Conservation (phyloP, 2,113 vertebrate genomes). For the Acrocephalus arundinaceus region DNA sequence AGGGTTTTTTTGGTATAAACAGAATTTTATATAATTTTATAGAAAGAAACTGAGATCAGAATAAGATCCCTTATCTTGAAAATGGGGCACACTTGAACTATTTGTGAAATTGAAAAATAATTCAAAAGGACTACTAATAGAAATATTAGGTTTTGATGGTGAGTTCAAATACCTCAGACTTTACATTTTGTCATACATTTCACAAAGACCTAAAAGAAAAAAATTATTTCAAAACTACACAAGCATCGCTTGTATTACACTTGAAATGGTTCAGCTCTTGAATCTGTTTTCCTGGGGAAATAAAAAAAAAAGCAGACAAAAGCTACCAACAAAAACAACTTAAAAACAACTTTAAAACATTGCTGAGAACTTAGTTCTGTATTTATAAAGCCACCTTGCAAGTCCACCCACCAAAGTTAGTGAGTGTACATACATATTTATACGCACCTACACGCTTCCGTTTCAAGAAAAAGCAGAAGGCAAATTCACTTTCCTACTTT, state of each 20-base stretch:
- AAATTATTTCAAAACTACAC: background rate
- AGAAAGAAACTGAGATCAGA: background rate
- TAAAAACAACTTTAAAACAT: background rate
- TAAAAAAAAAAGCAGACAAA: background rate
- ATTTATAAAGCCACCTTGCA: constrained; percentile 25
- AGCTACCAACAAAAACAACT: background rate
- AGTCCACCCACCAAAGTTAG: constrained; percentile 3
- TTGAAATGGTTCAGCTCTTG: background rate
- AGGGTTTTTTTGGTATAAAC: background rate
- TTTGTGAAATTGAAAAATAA: background rate
- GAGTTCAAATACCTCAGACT: background rate
- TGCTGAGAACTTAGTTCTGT: background rate
- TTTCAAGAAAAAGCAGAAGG: background rate
- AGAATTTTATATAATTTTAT: background rate
- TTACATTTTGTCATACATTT: background rate
- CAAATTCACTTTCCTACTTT: background rate
- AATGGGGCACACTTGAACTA: background rate
- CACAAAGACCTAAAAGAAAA: background rate
- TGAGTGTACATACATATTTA: constrained; percentile 47
- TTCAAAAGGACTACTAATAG: background rate
- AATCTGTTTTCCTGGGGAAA: background rate
- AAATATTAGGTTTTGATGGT: background rate
- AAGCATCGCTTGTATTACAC: background rate
- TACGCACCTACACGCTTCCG: background rate
- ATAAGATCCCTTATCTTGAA: background rate